phyloP scores from a whole-genome alignment of 2,888 invertebrate species.

The Sisyra terminalis region DNA sequence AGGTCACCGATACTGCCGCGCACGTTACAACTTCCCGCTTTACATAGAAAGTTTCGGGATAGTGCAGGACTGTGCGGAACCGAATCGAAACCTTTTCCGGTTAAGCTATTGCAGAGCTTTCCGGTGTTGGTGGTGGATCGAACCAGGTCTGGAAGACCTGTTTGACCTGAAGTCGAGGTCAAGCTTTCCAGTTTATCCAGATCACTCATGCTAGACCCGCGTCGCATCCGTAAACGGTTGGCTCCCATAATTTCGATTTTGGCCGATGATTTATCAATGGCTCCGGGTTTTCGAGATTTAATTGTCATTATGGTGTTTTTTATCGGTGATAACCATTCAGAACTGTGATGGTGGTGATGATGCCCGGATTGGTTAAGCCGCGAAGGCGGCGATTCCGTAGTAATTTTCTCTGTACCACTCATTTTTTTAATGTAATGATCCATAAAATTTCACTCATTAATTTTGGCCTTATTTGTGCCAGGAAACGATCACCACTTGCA shows the following conservation, averaged over 20 bases:
- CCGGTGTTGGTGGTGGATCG: constrained; percentile 30
- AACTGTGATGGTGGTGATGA: constrained; percentile 12
- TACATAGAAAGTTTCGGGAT: constrained; percentile 27
- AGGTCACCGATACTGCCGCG: constrained; percentile 57
- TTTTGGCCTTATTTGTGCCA: too few relatives aligned
- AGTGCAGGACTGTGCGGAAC: constrained; percentile 35
- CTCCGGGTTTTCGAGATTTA: constrained; percentile 22
- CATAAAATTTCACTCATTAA: too few relatives aligned
- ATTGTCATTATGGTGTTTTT: constrained; percentile 37
- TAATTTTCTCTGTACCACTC: too few relatives aligned
- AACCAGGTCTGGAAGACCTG: constrained; percentile 28
- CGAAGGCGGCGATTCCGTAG: too few relatives aligned
- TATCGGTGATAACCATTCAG: constrained; percentile 36
- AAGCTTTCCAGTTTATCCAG: constrained; percentile 38
- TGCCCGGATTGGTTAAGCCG: too few relatives aligned
- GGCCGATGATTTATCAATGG: constrained; percentile 16
- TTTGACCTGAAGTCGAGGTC: constrained; percentile 9
- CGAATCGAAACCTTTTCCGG: constrained; percentile 25
- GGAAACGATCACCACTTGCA: too few relatives aligned
- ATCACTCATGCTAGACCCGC: constrained; percentile 57
- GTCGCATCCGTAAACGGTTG: constrained; percentile 38
- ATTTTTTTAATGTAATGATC: too few relatives aligned
- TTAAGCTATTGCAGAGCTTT: constrained; percentile 24
- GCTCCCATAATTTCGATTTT: constrained; percentile 13
- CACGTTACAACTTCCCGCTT: constrained; percentile 18